Evolutionary conservation across 1,140 invertebrate genomes (phyloP).

Genomic region (Drosophila grimshawi): DNA sequence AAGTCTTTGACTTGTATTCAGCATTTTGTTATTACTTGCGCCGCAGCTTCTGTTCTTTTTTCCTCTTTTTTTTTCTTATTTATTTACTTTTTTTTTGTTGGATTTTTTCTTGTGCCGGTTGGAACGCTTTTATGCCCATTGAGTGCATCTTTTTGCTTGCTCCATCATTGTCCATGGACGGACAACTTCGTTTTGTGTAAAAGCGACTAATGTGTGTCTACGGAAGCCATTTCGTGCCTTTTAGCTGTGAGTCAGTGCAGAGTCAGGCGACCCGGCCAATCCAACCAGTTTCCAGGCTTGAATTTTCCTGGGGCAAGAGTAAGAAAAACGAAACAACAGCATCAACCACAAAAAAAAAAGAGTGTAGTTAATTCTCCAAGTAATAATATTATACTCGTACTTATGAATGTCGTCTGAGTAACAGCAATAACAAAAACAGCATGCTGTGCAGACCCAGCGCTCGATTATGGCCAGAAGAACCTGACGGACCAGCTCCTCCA

Average conservation of each 20-base stretch:
- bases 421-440: slow-evolving; percentile 19
- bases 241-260: slow-evolving; percentile 51
- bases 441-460: slow-evolving; percentile 63
- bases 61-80: slow-evolving; percentile 36
- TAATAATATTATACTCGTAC: slow-evolving; percentile 82
- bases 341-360: slow-evolving; percentile 21
- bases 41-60: slow-evolving; percentile 56
- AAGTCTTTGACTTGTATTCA: slow-evolving; percentile 83
- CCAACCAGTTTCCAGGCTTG: slow-evolving; percentile 32
- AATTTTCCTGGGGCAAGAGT: slow-evolving; percentile 14
- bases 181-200: slow-evolving; percentile 70
- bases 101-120: slow-evolving; percentile 28
- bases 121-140: slow-evolving; percentile 55
- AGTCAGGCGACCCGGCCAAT: slow-evolving; percentile 60
- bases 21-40: slow-evolving; percentile 68
- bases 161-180: slow-evolving; percentile 26
- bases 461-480: slow-evolving; percentile 54
- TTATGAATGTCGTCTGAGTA: slow-evolving; percentile 70
- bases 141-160: slow-evolving; percentile 46
- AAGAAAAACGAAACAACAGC: slow-evolving; percentile 6
- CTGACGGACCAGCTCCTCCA: slow-evolving; percentile 63
- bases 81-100: slow-evolving; percentile 5
- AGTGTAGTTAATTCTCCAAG: slow-evolving; percentile 79
- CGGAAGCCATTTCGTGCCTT: slow-evolving; percentile 82
- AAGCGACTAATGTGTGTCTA: slow-evolving; percentile 82